Percentiles rank a stretch among this genome's conserved stretches.
These are phyloP conservation scores for Leiothrix lutea DNA, from an alignment of 2,113 vertebrate genomes.

Conservation along the genomic window DNA sequence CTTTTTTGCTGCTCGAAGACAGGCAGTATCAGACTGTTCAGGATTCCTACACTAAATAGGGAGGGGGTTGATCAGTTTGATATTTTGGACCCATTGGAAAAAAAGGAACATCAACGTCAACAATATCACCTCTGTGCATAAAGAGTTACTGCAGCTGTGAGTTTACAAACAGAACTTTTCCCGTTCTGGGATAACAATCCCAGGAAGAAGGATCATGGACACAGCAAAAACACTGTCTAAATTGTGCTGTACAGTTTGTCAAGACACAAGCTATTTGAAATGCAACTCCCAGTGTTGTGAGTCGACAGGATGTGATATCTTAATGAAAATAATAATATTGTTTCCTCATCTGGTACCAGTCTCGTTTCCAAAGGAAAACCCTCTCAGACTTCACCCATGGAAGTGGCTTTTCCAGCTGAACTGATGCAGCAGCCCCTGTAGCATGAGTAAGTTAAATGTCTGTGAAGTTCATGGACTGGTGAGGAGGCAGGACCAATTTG, in stretches of 20 bases:
- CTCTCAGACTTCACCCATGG: not conserved
- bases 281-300: not conserved
- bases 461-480: constrained; percentile 46
- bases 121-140: not conserved
- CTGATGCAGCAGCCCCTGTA: not conserved
- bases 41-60: not conserved
- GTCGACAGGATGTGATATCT: not conserved
- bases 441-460: not conserved
- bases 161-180: not conserved
- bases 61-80: not conserved
- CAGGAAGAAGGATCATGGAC: not conserved
- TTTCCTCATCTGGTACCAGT: not conserved
- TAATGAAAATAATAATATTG: not conserved
- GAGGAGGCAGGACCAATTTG: constrained; percentile 42
- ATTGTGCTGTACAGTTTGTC: not conserved
- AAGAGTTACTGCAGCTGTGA: not conserved
- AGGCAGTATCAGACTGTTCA: not conserved
- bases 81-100: not conserved
- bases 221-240: not conserved
- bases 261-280: not conserved
- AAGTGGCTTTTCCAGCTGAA: not conserved
- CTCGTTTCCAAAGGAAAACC: not conserved
- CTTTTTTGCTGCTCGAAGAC: not conserved
- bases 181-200: not conserved
- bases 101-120: not conserved